A percentile compares a stretch with the other conserved stretches of the same genome.
phyloP scores from a whole-genome alignment of 2,888 invertebrate species.

The Scaptodrosophila latifasciaeformis region DNA sequence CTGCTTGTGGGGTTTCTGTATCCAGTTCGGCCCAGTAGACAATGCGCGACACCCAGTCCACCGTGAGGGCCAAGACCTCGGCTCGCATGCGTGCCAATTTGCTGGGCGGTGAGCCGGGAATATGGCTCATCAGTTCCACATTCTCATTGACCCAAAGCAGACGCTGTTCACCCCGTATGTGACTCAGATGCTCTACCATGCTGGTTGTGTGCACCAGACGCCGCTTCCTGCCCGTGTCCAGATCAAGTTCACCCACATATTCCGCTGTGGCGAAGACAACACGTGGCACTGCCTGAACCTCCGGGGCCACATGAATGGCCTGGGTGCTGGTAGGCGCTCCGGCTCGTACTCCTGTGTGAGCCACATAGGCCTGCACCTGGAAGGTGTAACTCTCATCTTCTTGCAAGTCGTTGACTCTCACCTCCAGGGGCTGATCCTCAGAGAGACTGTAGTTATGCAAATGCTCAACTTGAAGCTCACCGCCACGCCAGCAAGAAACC shows the following conservation, averaged over 20 bases:
- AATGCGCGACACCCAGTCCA: constrained; percentile 91
- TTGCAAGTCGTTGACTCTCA: constrained; percentile 77
- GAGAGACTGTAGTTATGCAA: constrained; percentile 52
- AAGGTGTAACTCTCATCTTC: constrained; percentile 82
- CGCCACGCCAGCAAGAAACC: constrained; percentile 79
- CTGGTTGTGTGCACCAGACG: constrained; percentile 80
- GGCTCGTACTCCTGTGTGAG: constrained; percentile 86
- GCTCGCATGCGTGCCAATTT: constrained; percentile 78
- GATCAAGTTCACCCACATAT: constrained; percentile 83
- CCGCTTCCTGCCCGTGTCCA: constrained; percentile 82
- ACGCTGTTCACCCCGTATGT: constrained; percentile 80
- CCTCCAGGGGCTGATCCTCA: constrained; percentile 73
- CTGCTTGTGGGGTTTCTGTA: constrained; percentile 69
- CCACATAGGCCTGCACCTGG: constrained; percentile 85
- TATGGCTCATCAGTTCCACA: constrained; percentile 71
- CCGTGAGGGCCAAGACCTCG: constrained; percentile 81
- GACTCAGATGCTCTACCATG: constrained; percentile 81
- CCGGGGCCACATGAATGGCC: constrained; percentile 80
- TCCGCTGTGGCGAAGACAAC: constrained; percentile 85
- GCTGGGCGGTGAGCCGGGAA: constrained; percentile 68
- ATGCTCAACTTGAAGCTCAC: constrained; percentile 52
- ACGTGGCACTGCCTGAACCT: constrained; percentile 86
- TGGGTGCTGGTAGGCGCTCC: constrained; percentile 79
- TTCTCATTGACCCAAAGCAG: constrained; percentile 86
- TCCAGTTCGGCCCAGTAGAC: constrained; percentile 87